Evolutionary conservation across 2,113 vertebrate genomes (phyloP).

Genomic region (Lasiurus borealis): DNA sequence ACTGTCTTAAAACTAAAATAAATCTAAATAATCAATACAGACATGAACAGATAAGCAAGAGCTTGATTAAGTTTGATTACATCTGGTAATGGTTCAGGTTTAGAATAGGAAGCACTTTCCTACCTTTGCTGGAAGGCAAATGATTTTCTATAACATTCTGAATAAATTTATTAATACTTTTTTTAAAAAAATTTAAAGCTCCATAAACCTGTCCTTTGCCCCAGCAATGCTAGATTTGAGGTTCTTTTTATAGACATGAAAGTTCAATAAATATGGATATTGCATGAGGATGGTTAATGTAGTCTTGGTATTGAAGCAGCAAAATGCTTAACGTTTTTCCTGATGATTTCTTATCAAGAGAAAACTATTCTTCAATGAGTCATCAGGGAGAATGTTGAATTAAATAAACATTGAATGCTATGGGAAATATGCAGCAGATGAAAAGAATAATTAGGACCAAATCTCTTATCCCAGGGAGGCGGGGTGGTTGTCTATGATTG

Average conservation of each 20-base stretch:
- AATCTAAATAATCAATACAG: not conserved
- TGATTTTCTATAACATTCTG: not conserved
- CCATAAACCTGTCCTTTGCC: not conserved
- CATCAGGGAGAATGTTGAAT: not conserved
- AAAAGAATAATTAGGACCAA: not conserved
- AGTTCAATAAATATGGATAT: not conserved
- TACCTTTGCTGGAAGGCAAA: not conserved
- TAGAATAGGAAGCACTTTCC: not conserved
- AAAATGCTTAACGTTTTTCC: not conserved
- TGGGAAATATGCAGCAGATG: not conserved
- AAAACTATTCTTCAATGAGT: not conserved
- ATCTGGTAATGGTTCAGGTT: not conserved
- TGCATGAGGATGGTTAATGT: not conserved
- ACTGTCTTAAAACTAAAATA: conserved; percentile 29
- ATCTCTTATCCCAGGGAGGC: not conserved
- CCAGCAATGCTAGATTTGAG: not conserved
- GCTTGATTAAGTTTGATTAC: not conserved
- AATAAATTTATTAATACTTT: not conserved
- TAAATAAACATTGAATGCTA: not conserved
- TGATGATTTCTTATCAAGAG: not conserved
- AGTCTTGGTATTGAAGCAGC: not conserved
- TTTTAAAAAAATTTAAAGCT: not conserved
- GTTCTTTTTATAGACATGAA: not conserved
- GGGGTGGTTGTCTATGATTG: not conserved
- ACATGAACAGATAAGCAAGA: not conserved